Evolutionary conservation across 2,888 invertebrate genomes (phyloP).

Genomic region (Conus canariensis): DNA sequence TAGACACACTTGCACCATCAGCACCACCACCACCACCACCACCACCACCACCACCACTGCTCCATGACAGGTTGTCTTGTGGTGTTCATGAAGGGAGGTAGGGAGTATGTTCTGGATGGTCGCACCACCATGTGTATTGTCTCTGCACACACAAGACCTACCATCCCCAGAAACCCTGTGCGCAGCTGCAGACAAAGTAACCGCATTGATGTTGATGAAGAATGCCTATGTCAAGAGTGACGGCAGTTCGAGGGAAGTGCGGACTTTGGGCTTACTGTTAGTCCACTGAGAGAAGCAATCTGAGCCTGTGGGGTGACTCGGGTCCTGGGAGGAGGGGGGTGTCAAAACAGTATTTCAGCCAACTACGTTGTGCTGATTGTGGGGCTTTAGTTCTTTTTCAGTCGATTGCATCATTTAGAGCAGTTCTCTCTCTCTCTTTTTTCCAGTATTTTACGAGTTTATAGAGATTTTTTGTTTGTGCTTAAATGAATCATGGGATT

Average conservation of each 20-base stretch:
- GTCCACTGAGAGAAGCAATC: no score
- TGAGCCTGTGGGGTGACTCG: no score
- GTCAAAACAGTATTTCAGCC: no score
- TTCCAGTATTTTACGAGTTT: not conserved
- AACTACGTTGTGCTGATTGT: no score
- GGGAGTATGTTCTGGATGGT: not conserved
- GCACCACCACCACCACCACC: not conserved
- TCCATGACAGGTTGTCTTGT: not conserved
- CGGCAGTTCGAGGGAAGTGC: no score
- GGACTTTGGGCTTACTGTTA: no score
- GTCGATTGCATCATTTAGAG: not conserved
- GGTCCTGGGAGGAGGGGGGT: no score
- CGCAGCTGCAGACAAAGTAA: not conserved
- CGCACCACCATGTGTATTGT: not conserved
- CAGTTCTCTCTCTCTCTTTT: not conserved
- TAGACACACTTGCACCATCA: not conserved
- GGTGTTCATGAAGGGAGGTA: not conserved
- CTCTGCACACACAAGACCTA: not conserved
- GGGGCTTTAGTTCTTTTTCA: not conserved
- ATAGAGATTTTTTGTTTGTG: no score
- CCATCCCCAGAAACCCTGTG: not conserved
- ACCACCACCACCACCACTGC: not conserved
- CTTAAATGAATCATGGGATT: no score
- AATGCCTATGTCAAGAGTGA: no score
- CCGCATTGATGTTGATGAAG: no score